Evolutionary conservation across 2,888 invertebrate genomes (phyloP).

Genomic region (Lithosia quadra): DNA sequence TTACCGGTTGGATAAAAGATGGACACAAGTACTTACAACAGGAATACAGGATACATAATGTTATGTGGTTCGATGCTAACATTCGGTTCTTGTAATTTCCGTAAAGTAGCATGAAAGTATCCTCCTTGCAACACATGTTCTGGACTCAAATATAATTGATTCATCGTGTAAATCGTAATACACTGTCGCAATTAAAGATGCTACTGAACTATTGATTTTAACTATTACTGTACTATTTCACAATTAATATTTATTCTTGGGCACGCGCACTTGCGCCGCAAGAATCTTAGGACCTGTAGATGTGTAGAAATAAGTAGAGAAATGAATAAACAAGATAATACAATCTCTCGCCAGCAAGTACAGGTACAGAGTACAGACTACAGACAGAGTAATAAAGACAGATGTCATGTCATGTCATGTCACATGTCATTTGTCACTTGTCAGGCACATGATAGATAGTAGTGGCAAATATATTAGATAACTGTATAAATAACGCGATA

Average conservation of each 20-base stretch:
- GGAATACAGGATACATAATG: constrained; percentile 95
- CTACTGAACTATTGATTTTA: not conserved
- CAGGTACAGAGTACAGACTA: too few species aligned
- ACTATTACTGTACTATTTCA: not conserved
- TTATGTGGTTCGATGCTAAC: constrained; percentile 91
- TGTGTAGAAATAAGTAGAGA: not conserved
- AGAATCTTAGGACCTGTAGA: constrained; percentile 1
- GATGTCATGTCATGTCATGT: too few species aligned
- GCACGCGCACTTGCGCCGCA: not conserved
- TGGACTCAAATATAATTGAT: constrained; percentile 73
- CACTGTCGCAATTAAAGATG: not conserved
- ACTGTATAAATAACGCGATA: too few species aligned
- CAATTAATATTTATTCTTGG: not conserved
- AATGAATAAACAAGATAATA: not conserved
- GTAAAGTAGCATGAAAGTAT: constrained; percentile 93
- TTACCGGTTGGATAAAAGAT: not conserved
- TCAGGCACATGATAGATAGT: too few species aligned
- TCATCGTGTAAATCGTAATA: constrained; percentile 58
- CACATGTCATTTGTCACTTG: too few species aligned
- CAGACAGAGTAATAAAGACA: too few species aligned
- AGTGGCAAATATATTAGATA: too few species aligned
- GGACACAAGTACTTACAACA: constrained; percentile 88
- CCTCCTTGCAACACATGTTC: constrained; percentile 93
- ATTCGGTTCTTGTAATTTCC: constrained; percentile 93
- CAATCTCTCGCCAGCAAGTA: not conserved